Evolutionary conservation across 2,113 vertebrate species (phyloP), one percentile per base, ranked within the genome.

Genomic region (Vulpes ferrilata): DNA sequence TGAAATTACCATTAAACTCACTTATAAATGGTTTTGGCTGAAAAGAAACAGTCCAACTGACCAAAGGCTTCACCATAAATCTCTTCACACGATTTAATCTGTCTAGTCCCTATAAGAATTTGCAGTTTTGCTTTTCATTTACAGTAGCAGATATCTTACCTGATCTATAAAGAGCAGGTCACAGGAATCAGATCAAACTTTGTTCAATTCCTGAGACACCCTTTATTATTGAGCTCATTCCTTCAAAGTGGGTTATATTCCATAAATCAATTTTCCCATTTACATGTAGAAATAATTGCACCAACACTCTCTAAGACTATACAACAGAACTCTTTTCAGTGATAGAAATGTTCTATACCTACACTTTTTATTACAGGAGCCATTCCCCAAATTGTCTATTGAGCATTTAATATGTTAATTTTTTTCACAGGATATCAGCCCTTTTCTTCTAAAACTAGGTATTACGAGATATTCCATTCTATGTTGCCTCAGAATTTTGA

Each of bases 331-430:
- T 25, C 12, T 78, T 30, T 55, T 16, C 20, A 32, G 30, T 87
- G 25, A 17, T 32, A 2, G 23, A 15, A 43, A 76, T 32, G 7
- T 90, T 35, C 38, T 25, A 9, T 65, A 13, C 9, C 23, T 53
- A 30, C 7, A 22, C 1, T 15, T 2, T 13, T 74, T 30, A 17
- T 20, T 22, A 17, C 0, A 1, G 6, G 3, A 62, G 35, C 0
- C 59, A 11, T 15, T 74, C 30, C 38, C 22, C 13, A 1, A 25
- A 19, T 38, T 19, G 11, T 16, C 51, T 60, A 55, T 15, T 43
- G 2, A 43, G 25, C 9, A 60, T 43, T 88, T 67, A 11, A 43
- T 76, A 67, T 27, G 11, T 78, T 76, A 27, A 51, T 5, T 92
- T 82, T 65, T 38, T 51, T 35, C 17, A 30, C 0, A 38, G 15